phyloP scores from a whole-genome alignment of 2,113 vertebrate species.

The Eurypyga helias region DNA sequence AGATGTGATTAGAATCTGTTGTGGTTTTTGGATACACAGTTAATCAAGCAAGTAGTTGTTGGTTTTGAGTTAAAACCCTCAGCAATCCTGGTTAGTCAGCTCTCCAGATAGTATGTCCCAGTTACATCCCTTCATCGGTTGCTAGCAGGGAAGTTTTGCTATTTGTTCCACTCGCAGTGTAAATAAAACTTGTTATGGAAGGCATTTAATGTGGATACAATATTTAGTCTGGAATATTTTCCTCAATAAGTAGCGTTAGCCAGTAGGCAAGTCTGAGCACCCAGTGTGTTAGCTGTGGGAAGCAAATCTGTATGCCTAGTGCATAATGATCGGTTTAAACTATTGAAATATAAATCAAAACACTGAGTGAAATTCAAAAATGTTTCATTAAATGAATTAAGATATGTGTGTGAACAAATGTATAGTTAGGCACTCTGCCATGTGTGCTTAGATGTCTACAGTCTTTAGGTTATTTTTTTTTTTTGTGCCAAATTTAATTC shows the following conservation, averaged over 20 bases:
- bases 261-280: not conserved
- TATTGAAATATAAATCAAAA: slow-evolving; percentile 23
- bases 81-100: not conserved
- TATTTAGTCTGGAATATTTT: slow-evolving; percentile 30
- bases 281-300: not conserved
- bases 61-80: slow-evolving; percentile 7
- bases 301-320: not conserved
- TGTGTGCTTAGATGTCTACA: not conserved
- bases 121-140: not conserved
- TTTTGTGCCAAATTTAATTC: not conserved
- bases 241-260: not conserved
- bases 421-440: not conserved
- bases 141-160: not conserved
- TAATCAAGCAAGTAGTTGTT: not conserved
- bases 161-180: not conserved
- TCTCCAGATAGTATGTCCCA: not conserved
- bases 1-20: not conserved
- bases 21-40: not conserved
- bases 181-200: slow-evolving; percentile 33
- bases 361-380: not conserved
- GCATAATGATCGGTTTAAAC: not conserved
- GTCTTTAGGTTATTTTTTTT: not conserved
- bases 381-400: not conserved
- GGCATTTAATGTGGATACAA: not conserved
- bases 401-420: not conserved